Percentiles rank a stretch among this genome's conserved stretches.
phyloP scores from a whole-genome alignment of 2,888 invertebrate species.

The Hyalella azteca region DNA sequence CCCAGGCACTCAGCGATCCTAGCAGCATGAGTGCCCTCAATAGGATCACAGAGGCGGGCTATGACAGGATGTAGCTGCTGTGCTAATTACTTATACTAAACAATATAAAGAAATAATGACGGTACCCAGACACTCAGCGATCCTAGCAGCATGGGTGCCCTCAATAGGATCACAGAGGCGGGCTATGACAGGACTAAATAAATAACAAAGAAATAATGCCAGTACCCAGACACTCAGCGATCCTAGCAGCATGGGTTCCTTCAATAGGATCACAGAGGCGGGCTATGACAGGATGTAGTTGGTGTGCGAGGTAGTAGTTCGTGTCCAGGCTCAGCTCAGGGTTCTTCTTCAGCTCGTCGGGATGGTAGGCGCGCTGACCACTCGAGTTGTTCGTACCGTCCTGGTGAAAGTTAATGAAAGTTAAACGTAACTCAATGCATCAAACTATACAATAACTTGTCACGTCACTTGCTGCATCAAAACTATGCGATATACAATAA shows the following conservation, averaged over 20 bases:
- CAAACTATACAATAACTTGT: too few species aligned
- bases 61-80: constrained; percentile 97
- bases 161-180: constrained; percentile 94
- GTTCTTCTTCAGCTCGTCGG: constrained; percentile 74
- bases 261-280: constrained; percentile 94
- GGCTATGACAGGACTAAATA: constrained; percentile 94
- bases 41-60: constrained; percentile 89
- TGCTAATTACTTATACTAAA: too few species aligned
- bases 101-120: too few species aligned
- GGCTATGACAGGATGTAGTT: constrained; percentile 94
- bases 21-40: constrained; percentile 90
- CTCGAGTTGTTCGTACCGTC: constrained; percentile 81
- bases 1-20: constrained; percentile 90
- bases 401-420: constrained; percentile 57
- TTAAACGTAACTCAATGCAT: too few species aligned
- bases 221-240: constrained; percentile 87
- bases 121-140: constrained; percentile 90
- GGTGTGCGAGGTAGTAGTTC: constrained; percentile 90
- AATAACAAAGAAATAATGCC: too few species aligned
- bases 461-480: too few species aligned
- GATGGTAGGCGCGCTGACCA: constrained; percentile 91
- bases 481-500: too few species aligned
- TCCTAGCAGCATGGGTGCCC: constrained; percentile 85
- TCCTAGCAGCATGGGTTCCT: constrained; percentile 85
- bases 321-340: constrained; percentile 69